Conservation (phyloP, 2,797 vertebrate species). For the Cephalopachus bancanus region DNA sequence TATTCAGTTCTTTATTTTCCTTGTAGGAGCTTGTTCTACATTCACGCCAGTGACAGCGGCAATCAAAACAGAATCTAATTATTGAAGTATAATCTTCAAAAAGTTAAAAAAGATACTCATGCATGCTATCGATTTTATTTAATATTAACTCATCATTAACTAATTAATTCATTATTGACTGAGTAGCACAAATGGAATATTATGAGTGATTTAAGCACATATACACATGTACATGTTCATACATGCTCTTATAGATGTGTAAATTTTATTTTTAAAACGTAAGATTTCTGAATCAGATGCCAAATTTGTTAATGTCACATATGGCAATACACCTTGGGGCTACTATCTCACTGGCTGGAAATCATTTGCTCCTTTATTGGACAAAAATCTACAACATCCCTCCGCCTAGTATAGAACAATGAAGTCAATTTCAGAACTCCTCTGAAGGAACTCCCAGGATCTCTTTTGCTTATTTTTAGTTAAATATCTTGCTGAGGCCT, state of each 20-base stretch:
- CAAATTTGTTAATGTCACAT: background rate
- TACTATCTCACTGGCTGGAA: background rate
- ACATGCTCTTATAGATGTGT: background rate
- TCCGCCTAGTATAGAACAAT: background rate
- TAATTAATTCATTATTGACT: constrained; percentile 5
- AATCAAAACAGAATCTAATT: background rate
- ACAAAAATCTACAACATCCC: background rate
- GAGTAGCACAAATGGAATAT: background rate
- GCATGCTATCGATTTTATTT: background rate
- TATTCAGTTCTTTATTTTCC: background rate
- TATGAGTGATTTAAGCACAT: background rate
- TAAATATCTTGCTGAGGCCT: too few relatives aligned
- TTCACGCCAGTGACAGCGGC: background rate
- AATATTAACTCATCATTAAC: background rate
- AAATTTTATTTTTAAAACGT: background rate
- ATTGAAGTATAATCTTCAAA: background rate
- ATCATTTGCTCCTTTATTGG: background rate
- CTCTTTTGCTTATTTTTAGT: background rate
- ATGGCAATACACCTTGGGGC: background rate
- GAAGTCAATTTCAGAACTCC: background rate
- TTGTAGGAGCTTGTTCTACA: background rate
- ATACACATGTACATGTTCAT: background rate
- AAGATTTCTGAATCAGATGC: background rate
- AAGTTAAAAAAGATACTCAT: background rate
- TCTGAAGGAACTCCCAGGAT: background rate